Conservation (phyloP, 2,113 vertebrate genomes). For the Tragelaphus strepsiceros region DNA sequence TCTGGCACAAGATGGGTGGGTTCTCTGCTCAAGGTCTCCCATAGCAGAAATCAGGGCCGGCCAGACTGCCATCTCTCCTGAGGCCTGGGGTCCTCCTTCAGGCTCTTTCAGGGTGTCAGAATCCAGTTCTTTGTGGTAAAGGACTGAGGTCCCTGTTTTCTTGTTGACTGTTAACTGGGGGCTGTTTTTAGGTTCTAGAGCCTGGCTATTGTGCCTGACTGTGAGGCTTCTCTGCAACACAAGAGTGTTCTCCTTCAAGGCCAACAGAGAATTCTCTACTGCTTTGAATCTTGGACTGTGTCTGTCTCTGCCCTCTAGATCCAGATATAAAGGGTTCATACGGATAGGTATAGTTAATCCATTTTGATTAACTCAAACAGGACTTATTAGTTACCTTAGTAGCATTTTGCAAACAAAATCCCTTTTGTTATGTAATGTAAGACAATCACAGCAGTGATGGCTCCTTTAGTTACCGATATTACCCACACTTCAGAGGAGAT, state of each 20-base stretch:
- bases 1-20: fast-evolving
- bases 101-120: neutral
- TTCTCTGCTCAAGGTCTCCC: neutral
- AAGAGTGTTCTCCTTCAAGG: neutral
- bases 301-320: neutral
- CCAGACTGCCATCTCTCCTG: neutral
- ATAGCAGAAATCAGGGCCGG: neutral
- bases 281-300: neutral
- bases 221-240: neutral
- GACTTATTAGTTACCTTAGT: neutral
- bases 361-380: neutral
- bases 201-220: neutral
- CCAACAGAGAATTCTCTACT: neutral
- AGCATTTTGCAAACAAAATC: neutral
- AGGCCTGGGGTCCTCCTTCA: neutral
- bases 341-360: neutral
- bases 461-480: neutral
- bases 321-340: neutral
- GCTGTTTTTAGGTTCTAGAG: neutral
- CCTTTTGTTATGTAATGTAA: neutral
- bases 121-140: neutral
- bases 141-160: neutral
- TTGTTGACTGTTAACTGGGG: neutral
- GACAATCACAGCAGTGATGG: neutral
- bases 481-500: neutral